phyloP scores from a whole-genome alignment of 2,888 invertebrate species.

The Aricia artaxerxes region DNA sequence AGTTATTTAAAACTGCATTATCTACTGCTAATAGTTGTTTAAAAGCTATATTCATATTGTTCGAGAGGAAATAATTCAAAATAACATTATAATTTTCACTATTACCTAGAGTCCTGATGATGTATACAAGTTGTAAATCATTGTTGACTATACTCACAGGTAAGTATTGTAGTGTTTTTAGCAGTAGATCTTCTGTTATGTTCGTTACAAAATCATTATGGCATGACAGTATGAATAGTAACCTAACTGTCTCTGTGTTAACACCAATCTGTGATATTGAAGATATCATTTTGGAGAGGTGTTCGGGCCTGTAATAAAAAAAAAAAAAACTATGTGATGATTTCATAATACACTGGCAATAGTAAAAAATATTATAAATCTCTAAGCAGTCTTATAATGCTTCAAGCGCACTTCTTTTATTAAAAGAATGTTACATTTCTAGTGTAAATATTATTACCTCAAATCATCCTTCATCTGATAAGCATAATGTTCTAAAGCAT shows the following conservation, averaged over 20 bases:
- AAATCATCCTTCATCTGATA: constrained; percentile 54
- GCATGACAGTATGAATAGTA: constrained; percentile 62
- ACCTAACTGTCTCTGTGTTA: constrained; percentile 45
- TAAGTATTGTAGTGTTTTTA: constrained; percentile 47
- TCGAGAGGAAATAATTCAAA: constrained; percentile 46
- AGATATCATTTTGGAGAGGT: constrained; percentile 49
- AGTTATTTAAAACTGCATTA: constrained; percentile 43
- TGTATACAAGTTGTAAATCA: constrained; percentile 47
- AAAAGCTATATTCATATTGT: constrained; percentile 45
- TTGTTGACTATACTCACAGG: constrained; percentile 42
- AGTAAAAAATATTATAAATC: no score
- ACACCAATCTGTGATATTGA: constrained; percentile 44
- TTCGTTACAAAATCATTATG: constrained; percentile 51
- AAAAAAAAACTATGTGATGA: neutral
- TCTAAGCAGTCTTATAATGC: no score
- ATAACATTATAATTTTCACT: constrained; percentile 47
- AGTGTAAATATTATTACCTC: constrained; percentile 46
- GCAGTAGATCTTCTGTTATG: constrained; percentile 45
- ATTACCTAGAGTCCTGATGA: constrained; percentile 61
- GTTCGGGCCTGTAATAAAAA: constrained; percentile 53
- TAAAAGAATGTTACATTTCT: no score
- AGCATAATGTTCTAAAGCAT: constrained; percentile 59
- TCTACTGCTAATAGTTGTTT: constrained; percentile 46
- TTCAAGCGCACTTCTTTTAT: no score
- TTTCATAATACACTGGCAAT: neutral